Evolutionary conservation across 2,888 invertebrate genomes (phyloP), one percentile per base, ranked within the genome.

Genomic region (Monopis laevigella): DNA sequence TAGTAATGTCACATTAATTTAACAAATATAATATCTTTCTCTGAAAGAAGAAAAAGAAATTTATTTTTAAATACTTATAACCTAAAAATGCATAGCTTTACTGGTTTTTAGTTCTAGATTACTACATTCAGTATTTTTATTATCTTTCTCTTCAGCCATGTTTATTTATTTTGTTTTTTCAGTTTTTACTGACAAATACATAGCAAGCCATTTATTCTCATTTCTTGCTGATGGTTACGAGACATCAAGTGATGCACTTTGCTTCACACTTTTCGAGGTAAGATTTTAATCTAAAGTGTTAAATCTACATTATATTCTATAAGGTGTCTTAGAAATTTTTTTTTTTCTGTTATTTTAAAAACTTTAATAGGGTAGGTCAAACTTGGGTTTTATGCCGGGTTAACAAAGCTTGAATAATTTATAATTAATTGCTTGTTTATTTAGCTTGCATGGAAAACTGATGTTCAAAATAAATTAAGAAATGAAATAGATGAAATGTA

Each of bases 161-260:
- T n/a, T n/a, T n/a, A n/a, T n/a, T n/a, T n/a, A n/a, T 32, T 21
- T 27, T 19, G 41, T 42, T 17, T 30, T 42, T 45, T 13, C 46
- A 46, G 52, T 46, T 27, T 45, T 55, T 6, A 48, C 52, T 3
- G 49, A 50, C 13, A 34, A 46, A 3, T 61, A 57, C 17, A 46
- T 60, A 19, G 53, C 56, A 1, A 54, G 56, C 3, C 55, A 57
- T 28, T 39, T 50, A 4, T 48, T 47, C 21, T 46, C 44, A 7
- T 59, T 60, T 40, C 46, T 61, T 14, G 36, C 55, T 10, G 59
- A 61, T 39, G 58, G 59, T 1, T 56, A 54, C 17, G 60, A 60
- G 40, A 62, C 60, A 1, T 56, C 59, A 1, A 55, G 56, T 8
- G 43, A 49, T n/a, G 41, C 49, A 1, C 46, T 58, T 8, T 44